These are phyloP conservation scores for Brachionus rubens DNA, from an alignment of 1,140 invertebrate species.

Conservation along the genomic window DNA sequence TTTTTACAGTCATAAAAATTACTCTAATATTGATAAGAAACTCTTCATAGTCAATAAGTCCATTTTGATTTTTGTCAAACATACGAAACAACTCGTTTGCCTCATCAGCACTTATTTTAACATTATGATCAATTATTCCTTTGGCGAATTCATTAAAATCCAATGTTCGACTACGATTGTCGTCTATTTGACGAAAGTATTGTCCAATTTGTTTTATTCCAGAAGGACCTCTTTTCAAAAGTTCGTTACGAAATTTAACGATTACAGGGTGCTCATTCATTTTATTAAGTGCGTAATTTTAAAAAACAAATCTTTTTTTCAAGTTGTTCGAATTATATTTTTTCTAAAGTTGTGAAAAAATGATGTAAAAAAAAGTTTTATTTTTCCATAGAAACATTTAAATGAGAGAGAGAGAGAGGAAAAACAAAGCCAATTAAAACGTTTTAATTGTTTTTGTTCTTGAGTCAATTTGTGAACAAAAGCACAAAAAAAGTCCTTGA, in stretches of 20 bases:
- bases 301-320: no score
- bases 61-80: constrained; percentile 79
- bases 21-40: constrained; percentile 65
- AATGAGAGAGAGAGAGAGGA: no score
- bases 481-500: no score
- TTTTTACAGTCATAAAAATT: neutral
- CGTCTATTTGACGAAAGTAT: constrained; percentile 84
- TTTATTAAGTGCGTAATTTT: no score
- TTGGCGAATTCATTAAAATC: constrained; percentile 77
- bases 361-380: no score
- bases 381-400: no score
- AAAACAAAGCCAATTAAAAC: no score
- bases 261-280: constrained; percentile 56
- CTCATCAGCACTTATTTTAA: constrained; percentile 69
- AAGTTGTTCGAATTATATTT: no score
- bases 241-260: constrained; percentile 77
- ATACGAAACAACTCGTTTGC: constrained; percentile 68
- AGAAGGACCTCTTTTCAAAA: constrained; percentile 76
- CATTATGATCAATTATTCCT: constrained; percentile 75
- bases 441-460: no score
- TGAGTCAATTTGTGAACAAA: no score
- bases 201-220: constrained; percentile 83
- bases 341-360: no score
- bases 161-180: constrained; percentile 79
- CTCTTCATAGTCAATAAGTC: constrained; percentile 81